Evolutionary conservation across 2,888 invertebrate genomes (phyloP).

Genomic region (Orthosia incerta): DNA sequence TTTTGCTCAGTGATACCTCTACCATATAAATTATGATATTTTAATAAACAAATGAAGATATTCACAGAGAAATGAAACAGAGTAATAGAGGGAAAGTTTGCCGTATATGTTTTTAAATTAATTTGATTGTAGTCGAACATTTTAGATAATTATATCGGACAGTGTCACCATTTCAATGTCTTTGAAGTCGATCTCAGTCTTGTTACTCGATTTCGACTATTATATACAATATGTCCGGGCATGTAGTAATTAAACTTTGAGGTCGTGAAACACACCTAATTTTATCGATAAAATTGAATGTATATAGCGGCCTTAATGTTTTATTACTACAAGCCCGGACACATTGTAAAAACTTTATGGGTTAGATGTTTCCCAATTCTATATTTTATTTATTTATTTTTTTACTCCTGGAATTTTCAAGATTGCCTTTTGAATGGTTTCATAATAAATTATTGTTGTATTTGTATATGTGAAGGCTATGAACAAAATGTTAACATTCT

Average conservation of each 20-base stretch:
- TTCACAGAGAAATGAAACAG: constrained; percentile 13
- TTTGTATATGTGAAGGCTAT: constrained; percentile 21
- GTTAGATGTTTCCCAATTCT: background rate
- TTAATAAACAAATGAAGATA: constrained; percentile 10
- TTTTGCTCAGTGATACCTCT: constrained; percentile 56
- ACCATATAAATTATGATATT: constrained; percentile 25
- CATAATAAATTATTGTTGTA: background rate
- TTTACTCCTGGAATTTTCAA: background rate
- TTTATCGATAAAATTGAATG: background rate
- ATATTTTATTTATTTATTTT: background rate
- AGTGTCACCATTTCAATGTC: background rate
- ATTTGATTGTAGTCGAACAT: background rate
- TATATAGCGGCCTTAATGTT: no score
- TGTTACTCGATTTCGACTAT: background rate
- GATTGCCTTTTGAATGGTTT: background rate
- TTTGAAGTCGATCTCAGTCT: background rate
- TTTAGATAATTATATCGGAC: background rate
- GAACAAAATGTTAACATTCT: constrained; percentile 20
- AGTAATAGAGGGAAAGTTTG: constrained; percentile 9
- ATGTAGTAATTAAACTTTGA: no score
- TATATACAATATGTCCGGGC: no score
- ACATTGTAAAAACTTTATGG: background rate
- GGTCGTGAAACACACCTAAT: no score
- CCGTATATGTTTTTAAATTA: background rate
- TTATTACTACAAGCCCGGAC: no score